Base-by-base conservation (phyloP, 2,797 vertebrate genomes). In the Anniella stebbinsi region DNA sequence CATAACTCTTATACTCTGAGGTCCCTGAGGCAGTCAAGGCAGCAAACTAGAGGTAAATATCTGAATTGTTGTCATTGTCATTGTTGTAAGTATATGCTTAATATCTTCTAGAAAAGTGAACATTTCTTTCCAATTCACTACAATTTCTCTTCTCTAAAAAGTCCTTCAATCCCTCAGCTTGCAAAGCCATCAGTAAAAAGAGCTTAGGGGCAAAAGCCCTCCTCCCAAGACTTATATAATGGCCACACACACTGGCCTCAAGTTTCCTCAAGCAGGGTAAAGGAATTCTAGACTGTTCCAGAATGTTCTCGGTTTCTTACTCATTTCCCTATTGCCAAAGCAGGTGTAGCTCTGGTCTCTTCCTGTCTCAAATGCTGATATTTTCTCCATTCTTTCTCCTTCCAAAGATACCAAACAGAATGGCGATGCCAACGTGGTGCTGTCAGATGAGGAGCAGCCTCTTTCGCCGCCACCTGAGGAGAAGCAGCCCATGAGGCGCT, bases 331-430 rank as follows among this genome's bases (percentile, higher is more conserved):
- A 25, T 81, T 77, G 73, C 45, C 90, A 57, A 81, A 45, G 63
- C 1, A 13, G 18, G 33, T 45, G 18, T 23, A 70, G 33, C 69
- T 48, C 2, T 48, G 23, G 8, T 80, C 25, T 45, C 15, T n/a
- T 48, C 4, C 38, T 18, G 15, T 38, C 66, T 63, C 48, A 83
- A 78, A 54, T 7, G 41, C 11, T 84, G 57, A 88, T 60, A 15
- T 45, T 13, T 70, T 12, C 41, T 48, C 23, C 87, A 30, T 78
- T 48, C 73, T 30, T 57, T 48, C 60, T 88, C n/a, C 81, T 86
- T 83, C 88, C 85, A 84, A 96, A 99, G 99, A 98, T 96, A 99
- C 98, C 80, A 99, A 99, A 96, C 99, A 99, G 97, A 99, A 99
- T 0, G 99, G 99, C 0, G 99, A 99, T 86, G 98, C 98, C 94